These are phyloP conservation scores for Pocillopora verrucosa DNA, from an alignment of 64 coral and sea anemone species.

Conservation along the genomic window DNA sequence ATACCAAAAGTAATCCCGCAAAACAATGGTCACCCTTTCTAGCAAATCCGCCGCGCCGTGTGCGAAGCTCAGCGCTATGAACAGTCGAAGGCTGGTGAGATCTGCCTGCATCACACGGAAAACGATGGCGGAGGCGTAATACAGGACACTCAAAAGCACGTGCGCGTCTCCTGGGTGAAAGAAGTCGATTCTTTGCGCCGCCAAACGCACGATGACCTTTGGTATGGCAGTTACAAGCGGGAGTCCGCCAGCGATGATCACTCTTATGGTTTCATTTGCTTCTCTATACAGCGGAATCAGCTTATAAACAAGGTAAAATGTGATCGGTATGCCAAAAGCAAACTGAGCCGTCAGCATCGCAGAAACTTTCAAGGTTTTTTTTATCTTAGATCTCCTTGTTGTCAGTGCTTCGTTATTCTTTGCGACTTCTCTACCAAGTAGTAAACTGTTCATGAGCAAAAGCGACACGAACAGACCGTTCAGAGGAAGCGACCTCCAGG, in stretches of 20 bases:
- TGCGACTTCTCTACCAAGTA: constrained; percentile 39
- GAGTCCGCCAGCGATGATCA: constrained; percentile 40
- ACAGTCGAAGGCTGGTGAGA: constrained; percentile 55
- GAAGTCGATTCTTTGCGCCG: constrained; percentile 54
- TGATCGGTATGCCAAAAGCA: constrained; percentile 43
- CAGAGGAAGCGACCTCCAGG: constrained; percentile 71
- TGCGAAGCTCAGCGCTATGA: constrained; percentile 52
- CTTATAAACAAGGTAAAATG: constrained; percentile 40
- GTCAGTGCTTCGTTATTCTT: background rate
- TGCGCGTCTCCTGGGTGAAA: constrained; percentile 55
- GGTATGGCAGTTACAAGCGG: constrained; percentile 49
- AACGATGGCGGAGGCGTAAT: constrained; percentile 47
- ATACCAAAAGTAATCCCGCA: constrained; percentile 74
- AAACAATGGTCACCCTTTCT: constrained; percentile 71
- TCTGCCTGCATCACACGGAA: constrained; percentile 78
- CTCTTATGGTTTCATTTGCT: constrained; percentile 7
- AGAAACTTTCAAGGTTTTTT: constrained; percentile 27
- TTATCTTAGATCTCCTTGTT: background rate
- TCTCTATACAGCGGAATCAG: constrained; percentile 53
- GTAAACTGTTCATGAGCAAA: constrained; percentile 51
- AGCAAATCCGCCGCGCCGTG: constrained; percentile 61
- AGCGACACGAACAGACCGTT: constrained; percentile 39
- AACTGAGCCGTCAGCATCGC: constrained; percentile 54
- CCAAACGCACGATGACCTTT: constrained; percentile 66
- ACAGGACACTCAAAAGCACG: constrained; percentile 24